phyloP scores from a whole-genome alignment of 2,113 vertebrate species.

The Apodemus speciosus region DNA sequence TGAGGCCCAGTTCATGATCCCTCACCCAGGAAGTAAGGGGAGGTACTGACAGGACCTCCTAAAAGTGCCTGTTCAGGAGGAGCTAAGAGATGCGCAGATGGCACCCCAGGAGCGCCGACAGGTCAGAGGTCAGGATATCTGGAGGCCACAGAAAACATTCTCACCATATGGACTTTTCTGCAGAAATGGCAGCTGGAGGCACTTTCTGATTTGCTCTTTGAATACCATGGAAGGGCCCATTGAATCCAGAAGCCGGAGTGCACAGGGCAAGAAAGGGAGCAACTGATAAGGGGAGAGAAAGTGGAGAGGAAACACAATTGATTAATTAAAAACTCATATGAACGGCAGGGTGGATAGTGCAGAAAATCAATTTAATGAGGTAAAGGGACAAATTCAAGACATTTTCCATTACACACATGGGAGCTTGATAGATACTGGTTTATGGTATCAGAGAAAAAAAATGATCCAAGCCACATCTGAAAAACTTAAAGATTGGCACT shows the following conservation, averaged over 20 bases:
- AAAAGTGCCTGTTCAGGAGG: not conserved
- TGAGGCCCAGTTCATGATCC: not conserved
- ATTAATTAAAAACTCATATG: conserved; percentile 73
- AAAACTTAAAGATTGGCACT: conserved; percentile 43
- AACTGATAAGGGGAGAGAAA: conserved; percentile 35
- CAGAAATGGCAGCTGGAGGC: not conserved
- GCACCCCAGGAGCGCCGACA: accelerated
- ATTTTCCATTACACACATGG: conserved; percentile 66
- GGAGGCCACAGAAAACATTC: not conserved
- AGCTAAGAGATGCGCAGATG: not conserved
- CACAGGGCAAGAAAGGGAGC: not conserved
- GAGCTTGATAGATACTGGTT: conserved; percentile 58
- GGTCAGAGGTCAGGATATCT: not conserved
- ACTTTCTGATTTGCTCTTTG: conserved; percentile 22
- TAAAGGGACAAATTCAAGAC: conserved; percentile 72
- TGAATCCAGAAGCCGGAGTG: not conserved
- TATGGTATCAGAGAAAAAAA: conserved; percentile 59
- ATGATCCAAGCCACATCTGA: conserved; percentile 30
- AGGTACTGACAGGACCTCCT: not conserved
- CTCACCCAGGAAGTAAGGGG: not conserved
- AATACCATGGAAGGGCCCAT: conserved; percentile 21
- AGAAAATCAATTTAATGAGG: conserved; percentile 77
- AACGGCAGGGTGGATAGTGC: conserved; percentile 64
- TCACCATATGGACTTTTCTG: not conserved
- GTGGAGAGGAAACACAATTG: conserved; percentile 61